phyloP scores from a whole-genome alignment of 2,888 invertebrate species.

The Hoplodrina blanda region DNA sequence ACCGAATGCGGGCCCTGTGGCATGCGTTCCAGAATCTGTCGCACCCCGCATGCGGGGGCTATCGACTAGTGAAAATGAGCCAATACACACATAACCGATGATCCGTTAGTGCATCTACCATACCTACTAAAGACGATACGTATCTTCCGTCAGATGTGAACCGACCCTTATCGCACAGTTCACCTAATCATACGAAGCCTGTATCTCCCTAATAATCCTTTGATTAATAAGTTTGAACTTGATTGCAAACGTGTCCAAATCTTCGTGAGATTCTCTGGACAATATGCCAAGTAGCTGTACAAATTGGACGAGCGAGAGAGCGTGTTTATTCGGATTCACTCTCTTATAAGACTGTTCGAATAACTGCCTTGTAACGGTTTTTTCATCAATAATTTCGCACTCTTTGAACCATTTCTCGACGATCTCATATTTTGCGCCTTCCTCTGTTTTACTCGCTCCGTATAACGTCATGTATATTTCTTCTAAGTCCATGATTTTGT shows the following conservation, averaged over 20 bases:
- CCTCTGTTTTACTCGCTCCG: slow-evolving; percentile 55
- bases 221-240: slow-evolving; percentile 63
- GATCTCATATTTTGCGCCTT: slow-evolving; percentile 61
- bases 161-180: no score
- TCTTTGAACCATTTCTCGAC: slow-evolving; percentile 67
- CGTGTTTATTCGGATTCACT: slow-evolving; percentile 64
- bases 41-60: no score
- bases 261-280: slow-evolving; percentile 60
- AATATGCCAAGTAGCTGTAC: slow-evolving; percentile 68
- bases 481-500: slow-evolving; percentile 62
- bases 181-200: slow-evolving; percentile 11
- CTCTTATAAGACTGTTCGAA: slow-evolving; percentile 61
- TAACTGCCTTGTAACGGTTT: slow-evolving; percentile 39
- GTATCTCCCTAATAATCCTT: slow-evolving; percentile 55
- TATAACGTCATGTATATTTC: slow-evolving; percentile 66
- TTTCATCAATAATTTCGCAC: slow-evolving; percentile 67
- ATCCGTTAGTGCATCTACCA: no score
- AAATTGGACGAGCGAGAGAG: slow-evolving; percentile 66
- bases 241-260: slow-evolving; percentile 50
- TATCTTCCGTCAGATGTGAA: no score
- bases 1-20: no score
- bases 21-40: no score
- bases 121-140: no score
- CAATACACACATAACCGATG: no score
- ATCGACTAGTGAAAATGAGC: no score